phyloP scores from a whole-genome alignment of 2,797 vertebrate species.

The Muscicapa striata region DNA sequence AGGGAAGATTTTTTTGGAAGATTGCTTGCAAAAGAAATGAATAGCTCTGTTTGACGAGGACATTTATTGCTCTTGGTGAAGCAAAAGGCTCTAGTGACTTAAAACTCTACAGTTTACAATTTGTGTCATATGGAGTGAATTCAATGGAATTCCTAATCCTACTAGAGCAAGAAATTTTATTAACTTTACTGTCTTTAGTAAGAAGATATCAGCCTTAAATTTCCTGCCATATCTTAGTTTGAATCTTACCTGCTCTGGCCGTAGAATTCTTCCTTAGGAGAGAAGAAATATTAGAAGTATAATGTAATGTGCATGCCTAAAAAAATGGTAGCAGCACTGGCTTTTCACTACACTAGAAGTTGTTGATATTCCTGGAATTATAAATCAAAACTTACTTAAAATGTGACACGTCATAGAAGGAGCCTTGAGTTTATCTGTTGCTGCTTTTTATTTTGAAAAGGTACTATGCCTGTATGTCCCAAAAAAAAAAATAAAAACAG shows the following conservation, averaged over 20 bases:
- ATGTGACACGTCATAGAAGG: neutral
- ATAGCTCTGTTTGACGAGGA: neutral
- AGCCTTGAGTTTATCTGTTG: neutral
- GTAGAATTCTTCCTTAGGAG: neutral
- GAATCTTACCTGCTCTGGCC: neutral
- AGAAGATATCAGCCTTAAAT: neutral
- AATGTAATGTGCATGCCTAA: neutral
- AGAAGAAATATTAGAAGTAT: neutral
- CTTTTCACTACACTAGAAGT: neutral
- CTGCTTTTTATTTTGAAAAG: neutral
- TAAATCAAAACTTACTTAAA: neutral
- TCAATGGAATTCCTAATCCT: conserved; percentile 2
- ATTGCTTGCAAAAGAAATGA: neutral
- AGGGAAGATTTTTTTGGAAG: conserved; percentile 38
- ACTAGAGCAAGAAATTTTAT: neutral
- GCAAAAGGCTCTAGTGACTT: neutral
- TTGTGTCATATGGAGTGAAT: neutral
- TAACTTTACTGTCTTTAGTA: neutral
- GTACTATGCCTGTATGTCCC: neutral
- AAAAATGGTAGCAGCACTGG: neutral
- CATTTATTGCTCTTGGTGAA: neutral
- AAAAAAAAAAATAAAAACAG: fast-evolving
- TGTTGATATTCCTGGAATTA: neutral
- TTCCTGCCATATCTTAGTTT: neutral
- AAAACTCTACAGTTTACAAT: neutral